Evolutionary conservation across 1,140 invertebrate genomes (phyloP).

Genomic region (Drosophila prosaltans): DNA sequence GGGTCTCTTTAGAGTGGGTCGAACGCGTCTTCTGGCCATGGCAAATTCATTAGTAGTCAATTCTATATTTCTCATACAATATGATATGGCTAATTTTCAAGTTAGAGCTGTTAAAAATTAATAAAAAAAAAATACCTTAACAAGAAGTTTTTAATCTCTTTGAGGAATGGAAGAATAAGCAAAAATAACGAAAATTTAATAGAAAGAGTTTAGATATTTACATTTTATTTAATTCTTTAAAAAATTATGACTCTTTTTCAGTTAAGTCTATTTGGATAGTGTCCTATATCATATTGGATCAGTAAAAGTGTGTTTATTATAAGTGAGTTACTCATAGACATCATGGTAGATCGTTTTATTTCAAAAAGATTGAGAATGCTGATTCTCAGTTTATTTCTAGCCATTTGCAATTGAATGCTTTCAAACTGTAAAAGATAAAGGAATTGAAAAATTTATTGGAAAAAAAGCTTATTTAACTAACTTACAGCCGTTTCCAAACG

Average conservation of each 20-base stretch:
- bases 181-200: too few relatives aligned
- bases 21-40: slow-evolving; percentile 14
- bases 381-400: slow-evolving; percentile 20
- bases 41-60: slow-evolving; percentile 32
- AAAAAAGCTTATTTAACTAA: not conserved
- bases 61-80: slow-evolving; percentile 47
- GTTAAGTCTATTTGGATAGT: not conserved
- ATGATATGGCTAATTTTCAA: slow-evolving; percentile 35
- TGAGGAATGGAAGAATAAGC: too few relatives aligned
- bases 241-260: too few relatives aligned
- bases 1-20: slow-evolving; percentile 42
- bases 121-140: not conserved
- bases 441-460: not conserved
- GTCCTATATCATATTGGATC: slow-evolving; percentile 47
- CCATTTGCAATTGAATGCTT: slow-evolving; percentile 52
- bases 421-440: slow-evolving; percentile 47
- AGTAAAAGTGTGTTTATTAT: slow-evolving; percentile 42
- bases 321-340: slow-evolving; percentile 35
- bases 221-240: too few relatives aligned
- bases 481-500: slow-evolving; percentile 38
- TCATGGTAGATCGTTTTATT: slow-evolving; percentile 4
- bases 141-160: not conserved
- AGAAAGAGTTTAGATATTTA: too few relatives aligned
- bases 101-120: not conserved
- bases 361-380: slow-evolving; percentile 30